These are phyloP conservation scores for Potamarius usumacintae DNA, from an alignment of 2,113 vertebrate species.

Conservation along the genomic window DNA sequence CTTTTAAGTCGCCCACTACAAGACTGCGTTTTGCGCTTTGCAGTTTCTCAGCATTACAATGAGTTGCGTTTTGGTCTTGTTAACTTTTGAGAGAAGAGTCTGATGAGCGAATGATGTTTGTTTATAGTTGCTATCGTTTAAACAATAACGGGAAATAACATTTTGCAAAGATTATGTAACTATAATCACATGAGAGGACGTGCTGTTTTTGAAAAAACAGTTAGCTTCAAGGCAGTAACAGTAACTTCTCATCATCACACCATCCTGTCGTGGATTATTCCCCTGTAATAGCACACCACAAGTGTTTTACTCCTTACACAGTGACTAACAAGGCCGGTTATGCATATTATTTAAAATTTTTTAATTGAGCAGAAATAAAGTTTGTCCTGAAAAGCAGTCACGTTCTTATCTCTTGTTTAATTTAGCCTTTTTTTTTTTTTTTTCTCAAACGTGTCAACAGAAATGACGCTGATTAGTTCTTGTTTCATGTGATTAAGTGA, in stretches of 20 bases:
- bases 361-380: not conserved
- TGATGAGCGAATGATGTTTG: not conserved
- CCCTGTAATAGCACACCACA: not conserved
- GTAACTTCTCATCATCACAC: not conserved
- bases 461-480: not conserved
- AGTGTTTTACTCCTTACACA: not conserved
- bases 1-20: no score
- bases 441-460: not conserved
- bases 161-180: not conserved
- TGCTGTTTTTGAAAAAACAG: not conserved
- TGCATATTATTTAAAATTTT: not conserved
- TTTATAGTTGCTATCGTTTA: not conserved
- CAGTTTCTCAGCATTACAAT: no score
- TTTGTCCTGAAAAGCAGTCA: not conserved
- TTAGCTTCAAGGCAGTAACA: not conserved
- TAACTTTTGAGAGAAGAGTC: no score
- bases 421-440: not conserved
- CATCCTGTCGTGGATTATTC: not conserved
- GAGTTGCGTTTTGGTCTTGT: no score
- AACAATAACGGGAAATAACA: no score
- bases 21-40: no score
- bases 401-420: not conserved
- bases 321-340: not conserved
- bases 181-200: not conserved
- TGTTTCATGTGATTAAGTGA: not conserved